phyloP scores from a whole-genome alignment of 2,797 vertebrate genomes.

The Gymnopithys bicolor region DNA sequence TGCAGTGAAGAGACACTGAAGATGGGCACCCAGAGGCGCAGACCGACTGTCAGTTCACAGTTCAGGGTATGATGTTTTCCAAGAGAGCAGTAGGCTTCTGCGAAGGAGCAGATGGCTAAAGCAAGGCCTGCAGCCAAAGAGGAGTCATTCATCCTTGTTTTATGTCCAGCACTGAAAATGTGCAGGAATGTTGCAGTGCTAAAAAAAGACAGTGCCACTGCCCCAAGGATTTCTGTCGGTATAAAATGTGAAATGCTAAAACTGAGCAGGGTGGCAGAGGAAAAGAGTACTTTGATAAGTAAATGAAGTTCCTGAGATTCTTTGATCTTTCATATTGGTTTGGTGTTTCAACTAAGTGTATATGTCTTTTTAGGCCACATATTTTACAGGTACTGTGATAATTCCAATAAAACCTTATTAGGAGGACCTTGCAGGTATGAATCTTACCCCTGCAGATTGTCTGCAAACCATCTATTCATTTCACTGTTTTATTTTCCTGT shows the following conservation, averaged over 20 bases:
- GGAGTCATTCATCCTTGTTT: conserved; percentile 47
- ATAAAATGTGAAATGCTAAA: neutral
- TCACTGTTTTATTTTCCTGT: neutral
- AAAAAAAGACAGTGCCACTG: conserved; percentile 25
- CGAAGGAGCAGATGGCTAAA: conserved; percentile 57
- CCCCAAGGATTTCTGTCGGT: conserved; percentile 26
- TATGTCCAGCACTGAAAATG: conserved; percentile 59
- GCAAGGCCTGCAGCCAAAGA: conserved; percentile 58
- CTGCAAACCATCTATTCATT: neutral
- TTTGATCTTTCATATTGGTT: neutral
- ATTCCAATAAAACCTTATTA: neutral
- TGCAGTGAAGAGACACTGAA: conserved; percentile 88
- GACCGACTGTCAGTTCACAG: conserved; percentile 93
- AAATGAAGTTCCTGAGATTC: neutral
- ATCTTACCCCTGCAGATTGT: neutral
- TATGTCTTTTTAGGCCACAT: neutral
- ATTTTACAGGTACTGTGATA: neutral
- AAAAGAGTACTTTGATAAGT: neutral
- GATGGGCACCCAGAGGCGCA: conserved; percentile 91
- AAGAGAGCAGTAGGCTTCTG: conserved; percentile 45
- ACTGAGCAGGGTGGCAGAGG: neutral
- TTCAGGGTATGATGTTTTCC: conserved; percentile 86
- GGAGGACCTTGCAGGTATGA: neutral
- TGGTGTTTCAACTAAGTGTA: neutral
- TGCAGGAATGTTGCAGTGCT: conserved; percentile 36